phyloP scores from a whole-genome alignment of 2,797 vertebrate species.

The Gambusia yucatana region DNA sequence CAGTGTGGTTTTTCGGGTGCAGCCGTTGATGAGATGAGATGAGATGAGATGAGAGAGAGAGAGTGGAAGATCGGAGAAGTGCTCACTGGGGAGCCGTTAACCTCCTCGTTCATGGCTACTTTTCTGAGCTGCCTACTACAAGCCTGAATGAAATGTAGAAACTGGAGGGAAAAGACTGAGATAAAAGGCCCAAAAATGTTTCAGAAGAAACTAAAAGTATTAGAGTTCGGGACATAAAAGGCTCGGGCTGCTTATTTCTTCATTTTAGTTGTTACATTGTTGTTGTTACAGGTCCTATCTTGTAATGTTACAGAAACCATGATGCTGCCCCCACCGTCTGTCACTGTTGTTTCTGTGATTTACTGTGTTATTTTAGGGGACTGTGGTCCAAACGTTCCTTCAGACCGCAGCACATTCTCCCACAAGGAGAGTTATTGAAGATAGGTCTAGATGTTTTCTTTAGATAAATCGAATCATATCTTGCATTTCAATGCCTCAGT shows the following conservation, averaged over 20 bases:
- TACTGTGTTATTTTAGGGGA: not conserved
- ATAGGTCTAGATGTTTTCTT: not conserved
- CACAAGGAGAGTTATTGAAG: not conserved
- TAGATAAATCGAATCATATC: not conserved
- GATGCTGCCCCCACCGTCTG: not conserved
- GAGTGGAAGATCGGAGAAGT: constrained; percentile 49
- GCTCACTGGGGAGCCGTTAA: constrained; percentile 69
- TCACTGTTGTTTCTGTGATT: not conserved
- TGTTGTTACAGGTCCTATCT: not conserved
- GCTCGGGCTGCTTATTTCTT: not conserved
- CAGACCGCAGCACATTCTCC: not conserved
- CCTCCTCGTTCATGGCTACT: constrained; percentile 44
- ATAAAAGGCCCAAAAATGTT: not conserved
- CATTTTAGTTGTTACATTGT: not conserved
- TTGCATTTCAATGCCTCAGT: not conserved
- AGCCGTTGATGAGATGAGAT: constrained; percentile 41
- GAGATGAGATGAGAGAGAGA: constrained; percentile 20
- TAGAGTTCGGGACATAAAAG: not conserved
- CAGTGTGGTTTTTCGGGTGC: constrained; percentile 30
- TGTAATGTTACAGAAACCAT: not conserved
- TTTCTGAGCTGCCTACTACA: constrained; percentile 48
- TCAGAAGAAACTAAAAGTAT: not conserved
- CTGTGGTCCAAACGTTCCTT: not conserved
- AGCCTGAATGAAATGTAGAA: constrained; percentile 42
- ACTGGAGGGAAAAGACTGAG: constrained; percentile 4